Base-by-base conservation (phyloP, 2,888 invertebrate species). In the Drymonia ruficornis region DNA sequence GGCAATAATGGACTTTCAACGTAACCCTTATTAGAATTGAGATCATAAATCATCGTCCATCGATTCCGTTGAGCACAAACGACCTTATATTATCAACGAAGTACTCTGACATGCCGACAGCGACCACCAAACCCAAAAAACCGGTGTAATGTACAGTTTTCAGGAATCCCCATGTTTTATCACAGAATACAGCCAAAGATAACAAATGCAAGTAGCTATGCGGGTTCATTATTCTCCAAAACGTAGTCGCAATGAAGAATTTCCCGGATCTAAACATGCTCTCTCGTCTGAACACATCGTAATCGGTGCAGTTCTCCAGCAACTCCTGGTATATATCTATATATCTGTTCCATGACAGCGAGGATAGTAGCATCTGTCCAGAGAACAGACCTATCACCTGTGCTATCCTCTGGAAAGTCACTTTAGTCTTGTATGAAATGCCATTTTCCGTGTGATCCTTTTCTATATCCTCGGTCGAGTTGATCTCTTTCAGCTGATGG, bases 261-360 rank as follows among this genome's bases (percentile, higher is more conserved):
- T 95, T 93, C 0, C 94, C 93, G n/a, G 96, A 96, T 66, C 94
- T 94, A 71, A 97, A 95, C 48, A 95, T 93, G 34, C 86, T 82
- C 64, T 94, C 94, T 44, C 94, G 89, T 46, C 85, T 80, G 38
- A 88, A 84, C 60, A 95, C 89, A 29, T 91, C 89, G 15, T 93
- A 89, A n/a, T 90, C 90, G 0, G 79, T 60, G 53, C 94, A 94
- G 29, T 94, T 94, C 75, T 97, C 97, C 34, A 97, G 80, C 73
- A 97, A 86, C 68, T 96, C 95, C 70, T 97, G 96, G 76, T 97
- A 97, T 6, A 96, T 84, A 48, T 95, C 95, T 68, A 97, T 96
- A 72, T 97, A 97, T 29, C 97, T 94, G 87, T 97, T 97, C 97
- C 97, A 97, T 9, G 96, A 95, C 52, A 96, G 88, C 0, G 97